Conservation (phyloP, 2,113 vertebrate species). For the Grallaria varia region DNA sequence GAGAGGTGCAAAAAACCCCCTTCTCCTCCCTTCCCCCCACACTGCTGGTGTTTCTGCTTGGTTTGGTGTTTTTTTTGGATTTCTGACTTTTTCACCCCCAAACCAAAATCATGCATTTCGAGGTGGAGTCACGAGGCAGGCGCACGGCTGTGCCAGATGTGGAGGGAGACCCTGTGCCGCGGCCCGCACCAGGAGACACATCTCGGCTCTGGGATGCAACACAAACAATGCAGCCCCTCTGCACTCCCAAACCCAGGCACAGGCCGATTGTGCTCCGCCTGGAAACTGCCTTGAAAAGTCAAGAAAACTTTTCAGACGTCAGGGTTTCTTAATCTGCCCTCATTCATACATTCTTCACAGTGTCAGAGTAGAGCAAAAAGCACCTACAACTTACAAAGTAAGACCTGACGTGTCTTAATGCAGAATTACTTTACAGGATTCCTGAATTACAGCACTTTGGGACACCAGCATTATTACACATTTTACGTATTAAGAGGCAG, state of each 20-base stretch:
- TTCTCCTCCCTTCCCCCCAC: not conserved
- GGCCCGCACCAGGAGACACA: rapidly evolving
- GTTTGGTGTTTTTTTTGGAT: not conserved
- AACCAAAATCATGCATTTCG: rapidly evolving
- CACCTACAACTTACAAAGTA: not conserved
- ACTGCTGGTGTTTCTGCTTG: not conserved
- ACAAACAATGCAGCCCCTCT: not conserved
- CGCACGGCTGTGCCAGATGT: not conserved
- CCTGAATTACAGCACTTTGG: not conserved
- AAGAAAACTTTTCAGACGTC: not conserved
- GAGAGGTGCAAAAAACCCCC: not conserved
- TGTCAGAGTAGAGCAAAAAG: not conserved
- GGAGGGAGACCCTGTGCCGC: not conserved
- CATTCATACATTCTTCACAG: not conserved
- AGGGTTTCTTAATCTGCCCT: not conserved
- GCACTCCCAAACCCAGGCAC: not conserved
- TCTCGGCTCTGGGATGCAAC: not conserved
- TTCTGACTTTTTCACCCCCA: not conserved
- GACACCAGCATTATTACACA: not conserved
- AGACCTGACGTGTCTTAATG: not conserved
- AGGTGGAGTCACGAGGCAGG: not conserved
- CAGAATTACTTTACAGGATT: not conserved
- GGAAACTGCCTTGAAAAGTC: not conserved
- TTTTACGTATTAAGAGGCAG: not conserved
- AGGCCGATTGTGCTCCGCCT: not conserved